Evolutionary conservation across 2,888 invertebrate genomes (phyloP).

Genomic region (Panzeria rudis): DNA sequence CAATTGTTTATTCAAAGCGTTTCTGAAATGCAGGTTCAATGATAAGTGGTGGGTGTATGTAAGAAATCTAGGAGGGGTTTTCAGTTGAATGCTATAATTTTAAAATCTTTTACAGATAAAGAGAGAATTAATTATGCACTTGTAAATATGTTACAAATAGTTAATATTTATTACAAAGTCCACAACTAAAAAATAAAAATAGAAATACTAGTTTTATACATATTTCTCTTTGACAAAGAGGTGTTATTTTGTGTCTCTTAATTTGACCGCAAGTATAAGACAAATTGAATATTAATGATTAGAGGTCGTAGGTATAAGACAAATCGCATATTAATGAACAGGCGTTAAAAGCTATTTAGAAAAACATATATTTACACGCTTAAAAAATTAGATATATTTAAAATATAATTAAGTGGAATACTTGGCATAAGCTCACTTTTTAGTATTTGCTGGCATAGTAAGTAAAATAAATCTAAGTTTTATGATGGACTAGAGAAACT

Average conservation of each 20-base stretch:
- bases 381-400: neutral
- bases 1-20: neutral
- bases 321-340: neutral
- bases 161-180: neutral
- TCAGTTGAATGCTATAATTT: constrained; percentile 18
- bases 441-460: too few species aligned
- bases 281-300: neutral
- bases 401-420: neutral
- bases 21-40: neutral
- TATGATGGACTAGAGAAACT: too few species aligned
- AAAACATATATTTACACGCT: neutral
- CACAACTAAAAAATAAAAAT: neutral
- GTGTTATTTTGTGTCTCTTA: neutral
- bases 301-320: neutral
- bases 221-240: neutral
- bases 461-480: too few species aligned
- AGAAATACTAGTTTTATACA: neutral
- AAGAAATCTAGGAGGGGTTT: constrained; percentile 16
- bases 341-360: neutral
- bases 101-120: neutral
- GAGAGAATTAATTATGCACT: constrained; percentile 12
- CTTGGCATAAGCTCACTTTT: too few species aligned
- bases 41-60: constrained; percentile 9
- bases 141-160: neutral
- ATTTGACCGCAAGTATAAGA: neutral